Evolutionary conservation across 2,113 vertebrate genomes (phyloP).

Genomic region (Lipotes vexillifer): DNA sequence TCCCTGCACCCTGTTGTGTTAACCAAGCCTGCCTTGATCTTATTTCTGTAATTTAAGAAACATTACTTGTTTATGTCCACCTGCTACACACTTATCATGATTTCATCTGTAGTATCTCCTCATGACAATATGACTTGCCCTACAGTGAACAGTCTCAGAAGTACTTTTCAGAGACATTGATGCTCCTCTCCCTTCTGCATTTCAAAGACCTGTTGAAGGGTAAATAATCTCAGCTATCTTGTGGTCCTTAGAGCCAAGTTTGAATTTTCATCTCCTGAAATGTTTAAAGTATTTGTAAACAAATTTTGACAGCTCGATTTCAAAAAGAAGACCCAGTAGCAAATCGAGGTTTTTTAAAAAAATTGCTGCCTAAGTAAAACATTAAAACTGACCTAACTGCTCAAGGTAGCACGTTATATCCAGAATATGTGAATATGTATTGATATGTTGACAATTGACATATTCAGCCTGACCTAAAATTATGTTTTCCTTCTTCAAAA

Average conservation of each 20-base stretch:
- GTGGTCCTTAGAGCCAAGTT: background rate
- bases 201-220: background rate
- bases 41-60: background rate
- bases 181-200: fast-evolving
- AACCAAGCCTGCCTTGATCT: background rate
- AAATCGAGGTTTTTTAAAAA: background rate
- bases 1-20: background rate
- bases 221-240: background rate
- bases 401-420: background rate
- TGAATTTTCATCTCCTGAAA: background rate
- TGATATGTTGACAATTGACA: background rate
- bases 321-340: background rate
- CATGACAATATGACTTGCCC: background rate
- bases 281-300: background rate
- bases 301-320: background rate
- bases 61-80: background rate
- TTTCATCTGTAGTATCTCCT: background rate
- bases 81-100: background rate
- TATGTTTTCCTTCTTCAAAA: background rate
- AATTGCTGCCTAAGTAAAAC: background rate
- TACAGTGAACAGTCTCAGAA: background rate
- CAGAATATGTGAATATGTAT: background rate
- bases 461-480: background rate
- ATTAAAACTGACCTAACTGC: background rate
- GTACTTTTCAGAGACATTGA: background rate